Base-by-base conservation (phyloP, 1,140 invertebrate genomes). In the Leptoteleia sp. region DNA sequence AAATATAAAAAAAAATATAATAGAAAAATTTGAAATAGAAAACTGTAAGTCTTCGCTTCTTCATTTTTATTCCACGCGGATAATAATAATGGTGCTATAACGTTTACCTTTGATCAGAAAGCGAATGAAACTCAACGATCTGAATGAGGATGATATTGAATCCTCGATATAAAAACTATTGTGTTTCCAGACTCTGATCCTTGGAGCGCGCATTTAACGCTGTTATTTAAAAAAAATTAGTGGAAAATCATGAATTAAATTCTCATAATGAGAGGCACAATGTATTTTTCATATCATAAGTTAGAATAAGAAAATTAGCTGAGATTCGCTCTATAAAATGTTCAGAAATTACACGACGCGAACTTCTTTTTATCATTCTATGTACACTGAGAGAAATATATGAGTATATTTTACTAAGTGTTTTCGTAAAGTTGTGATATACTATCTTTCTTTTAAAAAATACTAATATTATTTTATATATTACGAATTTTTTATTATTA, bases 131-230 rank as follows among this genome's bases (percentile, higher is more conserved):
- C 70, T 70, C 76, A 73, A 70, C 76, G 70, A 68, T 75, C 64
- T 75, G 70, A 70, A 73, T 79, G 64, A 75, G 70, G 57, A 79
- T 73, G 64, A 75, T 79, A 79, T 79, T 79, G 64, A 79, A 79
- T 79, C 64, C 16, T 73, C 70, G 33, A 79, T 70, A 67, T 73
- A 68, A 57, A 73, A 70, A 79, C 62, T 65, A 79, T 79, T 72
- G 76, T 73, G 35, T 57, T 79, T 57, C 54, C 47, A 62, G 55
- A 72, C 62, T 33, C n/a, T 61, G 54, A 57, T 79, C 48, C 42
- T 65, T 29, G 50, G 59, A 42, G 45, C 50, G 31, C n/a, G 40
- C 31, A 47, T 67, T 64, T 67, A 59, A 55, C 48, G 48, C 52
- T 67, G 47, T 17, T 27, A 48, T 73, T 77, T 62, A 16, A 64